Evolutionary conservation across 1,140 invertebrate genomes (phyloP).

Genomic region (Aphaenogaster ashmeadi): DNA sequence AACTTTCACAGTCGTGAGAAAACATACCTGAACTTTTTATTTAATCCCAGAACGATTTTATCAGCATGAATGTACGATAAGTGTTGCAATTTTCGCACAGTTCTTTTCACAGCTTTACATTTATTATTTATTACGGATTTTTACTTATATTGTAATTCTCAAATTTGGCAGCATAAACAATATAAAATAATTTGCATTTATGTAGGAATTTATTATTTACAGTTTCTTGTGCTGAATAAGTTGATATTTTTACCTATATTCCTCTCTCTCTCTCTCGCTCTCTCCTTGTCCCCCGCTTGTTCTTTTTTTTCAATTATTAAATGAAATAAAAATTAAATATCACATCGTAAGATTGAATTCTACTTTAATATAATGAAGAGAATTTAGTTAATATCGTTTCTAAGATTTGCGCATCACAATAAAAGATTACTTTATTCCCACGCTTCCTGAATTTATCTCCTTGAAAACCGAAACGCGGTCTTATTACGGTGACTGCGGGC

Average conservation of each 20-base stretch:
- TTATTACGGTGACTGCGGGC: slow-evolving; percentile 19
- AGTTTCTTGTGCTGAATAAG: background rate
- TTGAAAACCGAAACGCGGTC: slow-evolving; percentile 34
- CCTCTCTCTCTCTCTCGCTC: background rate
- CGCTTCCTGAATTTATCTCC: slow-evolving; percentile 26
- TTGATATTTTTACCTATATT: background rate
- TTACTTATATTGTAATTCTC: background rate
- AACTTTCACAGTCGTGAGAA: background rate
- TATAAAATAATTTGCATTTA: background rate
- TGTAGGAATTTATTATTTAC: background rate
- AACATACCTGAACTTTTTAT: background rate
- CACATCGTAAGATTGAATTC: background rate
- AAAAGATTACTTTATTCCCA: slow-evolving; percentile 8
- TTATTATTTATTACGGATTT: background rate
- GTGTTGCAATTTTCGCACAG: background rate
- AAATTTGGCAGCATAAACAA: background rate
- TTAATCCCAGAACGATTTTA: background rate
- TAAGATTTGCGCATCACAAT: background rate
- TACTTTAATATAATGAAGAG: background rate
- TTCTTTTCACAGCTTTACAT: background rate
- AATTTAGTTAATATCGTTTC: slow-evolving; percentile 29
- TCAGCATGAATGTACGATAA: background rate
- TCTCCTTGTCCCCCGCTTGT: background rate
- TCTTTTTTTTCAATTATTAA: background rate
- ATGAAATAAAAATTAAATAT: slow-evolving; percentile 28